phyloP scores from a whole-genome alignment of 2,888 invertebrate species.

The Drosophila maculinotata region DNA sequence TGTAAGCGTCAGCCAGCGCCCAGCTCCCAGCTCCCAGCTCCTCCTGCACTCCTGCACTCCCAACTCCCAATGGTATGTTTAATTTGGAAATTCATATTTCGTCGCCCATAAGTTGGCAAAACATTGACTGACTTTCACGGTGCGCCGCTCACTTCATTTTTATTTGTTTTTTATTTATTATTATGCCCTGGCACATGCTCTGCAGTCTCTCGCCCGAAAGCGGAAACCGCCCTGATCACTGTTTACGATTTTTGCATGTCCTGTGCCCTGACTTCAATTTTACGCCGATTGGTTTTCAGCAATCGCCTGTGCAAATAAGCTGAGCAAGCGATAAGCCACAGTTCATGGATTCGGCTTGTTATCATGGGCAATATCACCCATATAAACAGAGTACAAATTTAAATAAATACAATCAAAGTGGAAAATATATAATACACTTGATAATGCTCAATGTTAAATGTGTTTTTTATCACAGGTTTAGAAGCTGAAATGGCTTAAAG shows the following conservation, averaged over 20 bases:
- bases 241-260: conserved; percentile 63
- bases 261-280: conserved; percentile 83
- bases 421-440: conserved; percentile 70
- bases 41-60: conserved; percentile 20
- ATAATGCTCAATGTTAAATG: conserved; percentile 53
- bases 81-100: conserved; percentile 71
- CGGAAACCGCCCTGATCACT: conserved; percentile 45
- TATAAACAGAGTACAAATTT: conserved; percentile 62
- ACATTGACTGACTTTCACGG: conserved; percentile 49
- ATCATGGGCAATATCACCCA: conserved; percentile 54
- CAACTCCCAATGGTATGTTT: conserved; percentile 63
- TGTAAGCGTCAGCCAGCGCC: conserved; percentile 21
- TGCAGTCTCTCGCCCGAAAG: conserved; percentile 10
- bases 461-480: conserved; percentile 39
- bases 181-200: conserved; percentile 69
- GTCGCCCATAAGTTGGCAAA: conserved; percentile 60
- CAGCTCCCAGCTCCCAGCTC: neutral
- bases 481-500: conserved; percentile 9
- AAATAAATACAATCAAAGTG: conserved; percentile 80
- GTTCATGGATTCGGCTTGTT: conserved; percentile 48
- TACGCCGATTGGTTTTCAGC: conserved; percentile 85
- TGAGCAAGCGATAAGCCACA: conserved; percentile 80
- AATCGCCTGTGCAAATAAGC: conserved; percentile 85
- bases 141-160: conserved; percentile 45
- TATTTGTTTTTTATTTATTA: conserved; percentile 73